Evolutionary conservation across 2,888 invertebrate species (phyloP).

Genomic region (Eilema depressum): DNA sequence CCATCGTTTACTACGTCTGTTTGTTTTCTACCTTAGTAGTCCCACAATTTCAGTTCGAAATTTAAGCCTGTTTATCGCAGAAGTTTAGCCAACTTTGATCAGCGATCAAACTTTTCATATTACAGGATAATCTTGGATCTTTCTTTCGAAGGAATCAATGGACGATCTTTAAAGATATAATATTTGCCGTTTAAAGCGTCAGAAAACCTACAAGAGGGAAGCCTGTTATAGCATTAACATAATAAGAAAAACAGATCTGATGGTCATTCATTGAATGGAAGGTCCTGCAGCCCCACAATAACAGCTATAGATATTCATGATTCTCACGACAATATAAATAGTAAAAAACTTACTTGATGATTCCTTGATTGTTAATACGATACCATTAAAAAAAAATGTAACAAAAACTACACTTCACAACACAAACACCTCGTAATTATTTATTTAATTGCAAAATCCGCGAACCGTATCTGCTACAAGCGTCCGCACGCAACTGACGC

Average conservation of each 20-base stretch:
- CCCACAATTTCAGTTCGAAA: no score
- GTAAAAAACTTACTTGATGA: slow-evolving; percentile 29
- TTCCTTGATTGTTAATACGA: slow-evolving; percentile 27
- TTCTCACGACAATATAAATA: slow-evolving; percentile 19
- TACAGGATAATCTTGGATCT: neutral
- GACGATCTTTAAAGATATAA: neutral
- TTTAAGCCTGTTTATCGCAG: no score
- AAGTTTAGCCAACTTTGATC: neutral
- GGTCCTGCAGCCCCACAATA: slow-evolving; percentile 28
- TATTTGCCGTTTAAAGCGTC: neutral
- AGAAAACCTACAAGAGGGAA: neutral
- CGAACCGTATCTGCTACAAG: slow-evolving; percentile 40
- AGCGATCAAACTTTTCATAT: neutral
- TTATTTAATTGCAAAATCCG: slow-evolving; percentile 49
- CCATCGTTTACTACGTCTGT: no score
- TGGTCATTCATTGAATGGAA: slow-evolving; percentile 38
- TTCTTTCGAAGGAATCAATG: neutral
- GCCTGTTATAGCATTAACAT: slow-evolving; percentile 23
- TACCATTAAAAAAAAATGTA: slow-evolving; percentile 43
- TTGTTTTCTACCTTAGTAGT: no score
- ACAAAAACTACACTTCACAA: slow-evolving; percentile 56
- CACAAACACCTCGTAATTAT: slow-evolving; percentile 55
- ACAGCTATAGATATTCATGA: slow-evolving; percentile 11
- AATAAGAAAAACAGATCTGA: slow-evolving; percentile 25
- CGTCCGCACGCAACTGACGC: slow-evolving; percentile 63